A percentile compares a stretch with the other conserved stretches of the same genome.
Evolutionary conservation across 2,888 invertebrate genomes (phyloP).

Genomic region (Lacanobia wlatinum): DNA sequence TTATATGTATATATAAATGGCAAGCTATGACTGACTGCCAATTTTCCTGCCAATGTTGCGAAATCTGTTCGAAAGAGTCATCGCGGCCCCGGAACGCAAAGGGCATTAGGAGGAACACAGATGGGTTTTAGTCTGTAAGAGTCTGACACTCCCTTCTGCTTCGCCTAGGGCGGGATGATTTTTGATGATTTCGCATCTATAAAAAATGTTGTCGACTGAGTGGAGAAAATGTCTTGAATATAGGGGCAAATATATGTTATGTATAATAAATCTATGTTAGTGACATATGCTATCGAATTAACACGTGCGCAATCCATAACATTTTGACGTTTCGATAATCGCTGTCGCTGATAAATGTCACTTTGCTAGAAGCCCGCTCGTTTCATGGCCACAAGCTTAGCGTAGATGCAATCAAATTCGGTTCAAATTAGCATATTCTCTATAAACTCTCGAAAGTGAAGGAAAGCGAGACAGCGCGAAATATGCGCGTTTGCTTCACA

Average conservation of each 20-base stretch:
- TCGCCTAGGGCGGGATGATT: too few relatives aligned
- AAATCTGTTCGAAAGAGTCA: too few relatives aligned
- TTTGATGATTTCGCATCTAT: too few relatives aligned
- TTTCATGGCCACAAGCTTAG: slow-evolving; percentile 21
- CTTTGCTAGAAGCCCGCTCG: not conserved
- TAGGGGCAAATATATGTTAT: too few relatives aligned
- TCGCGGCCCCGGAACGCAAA: too few relatives aligned
- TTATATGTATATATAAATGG: not conserved
- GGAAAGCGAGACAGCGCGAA: slow-evolving; percentile 73
- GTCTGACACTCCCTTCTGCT: too few relatives aligned
- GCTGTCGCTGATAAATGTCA: not conserved
- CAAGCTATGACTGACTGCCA: too few relatives aligned
- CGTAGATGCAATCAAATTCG: slow-evolving; percentile 61
- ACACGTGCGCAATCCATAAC: not conserved
- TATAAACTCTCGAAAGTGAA: slow-evolving; percentile 71
- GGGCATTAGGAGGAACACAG: too few relatives aligned
- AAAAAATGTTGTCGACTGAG: not conserved
- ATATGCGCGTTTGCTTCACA: slow-evolving; percentile 44
- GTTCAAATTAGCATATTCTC: slow-evolving; percentile 74
- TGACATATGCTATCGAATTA: not conserved
- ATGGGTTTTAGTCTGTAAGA: too few relatives aligned
- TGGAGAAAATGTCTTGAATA: not conserved
- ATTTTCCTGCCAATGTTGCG: too few relatives aligned
- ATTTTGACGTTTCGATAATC: not conserved
- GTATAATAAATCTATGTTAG: too few relatives aligned